phyloP scores from a whole-genome alignment of 2,113 vertebrate genomes.

The Syngnathoides biaculeatus region DNA sequence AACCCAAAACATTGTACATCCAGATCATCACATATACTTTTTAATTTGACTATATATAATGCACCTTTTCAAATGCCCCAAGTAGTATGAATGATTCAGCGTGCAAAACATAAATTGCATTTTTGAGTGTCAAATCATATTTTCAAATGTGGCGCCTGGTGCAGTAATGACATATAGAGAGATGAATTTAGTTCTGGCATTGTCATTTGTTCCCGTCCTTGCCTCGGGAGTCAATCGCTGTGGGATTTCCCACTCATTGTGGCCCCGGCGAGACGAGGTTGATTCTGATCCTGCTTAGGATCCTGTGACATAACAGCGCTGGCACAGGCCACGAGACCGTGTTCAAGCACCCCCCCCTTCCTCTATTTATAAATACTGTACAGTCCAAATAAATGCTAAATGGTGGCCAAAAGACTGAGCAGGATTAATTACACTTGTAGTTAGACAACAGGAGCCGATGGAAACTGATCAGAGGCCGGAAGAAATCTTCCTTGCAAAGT shows the following conservation, averaged over 20 bases:
- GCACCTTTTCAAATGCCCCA: too few relatives aligned
- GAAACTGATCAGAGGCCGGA: too few relatives aligned
- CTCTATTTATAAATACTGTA: slow-evolving; percentile 66
- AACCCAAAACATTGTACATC: too few relatives aligned
- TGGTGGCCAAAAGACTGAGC: slow-evolving; percentile 11
- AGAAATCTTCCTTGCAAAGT: too few relatives aligned
- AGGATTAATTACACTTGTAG: slow-evolving; percentile 30
- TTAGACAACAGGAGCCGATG: slow-evolving; percentile 4
- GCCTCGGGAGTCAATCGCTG: slow-evolving; percentile 12
- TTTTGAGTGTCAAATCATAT: neutral
- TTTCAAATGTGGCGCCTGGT: neutral
- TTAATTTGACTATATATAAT: too few relatives aligned
- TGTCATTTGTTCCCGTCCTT: neutral
- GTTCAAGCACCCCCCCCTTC: slow-evolving; percentile 37
- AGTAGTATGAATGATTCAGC: too few relatives aligned
- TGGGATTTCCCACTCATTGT: slow-evolving; percentile 57
- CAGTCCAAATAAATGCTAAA: slow-evolving; percentile 10
- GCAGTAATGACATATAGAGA: neutral
- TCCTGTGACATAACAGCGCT: slow-evolving; percentile 72
- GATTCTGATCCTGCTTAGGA: slow-evolving; percentile 64
- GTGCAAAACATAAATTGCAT: neutral
- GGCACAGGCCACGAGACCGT: slow-evolving; percentile 51
- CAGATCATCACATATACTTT: too few relatives aligned
- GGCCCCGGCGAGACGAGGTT: slow-evolving; percentile 55
- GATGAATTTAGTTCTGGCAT: neutral